Conservation (phyloP, 2,888 invertebrate genomes). For the Microdon myrmicae region DNA sequence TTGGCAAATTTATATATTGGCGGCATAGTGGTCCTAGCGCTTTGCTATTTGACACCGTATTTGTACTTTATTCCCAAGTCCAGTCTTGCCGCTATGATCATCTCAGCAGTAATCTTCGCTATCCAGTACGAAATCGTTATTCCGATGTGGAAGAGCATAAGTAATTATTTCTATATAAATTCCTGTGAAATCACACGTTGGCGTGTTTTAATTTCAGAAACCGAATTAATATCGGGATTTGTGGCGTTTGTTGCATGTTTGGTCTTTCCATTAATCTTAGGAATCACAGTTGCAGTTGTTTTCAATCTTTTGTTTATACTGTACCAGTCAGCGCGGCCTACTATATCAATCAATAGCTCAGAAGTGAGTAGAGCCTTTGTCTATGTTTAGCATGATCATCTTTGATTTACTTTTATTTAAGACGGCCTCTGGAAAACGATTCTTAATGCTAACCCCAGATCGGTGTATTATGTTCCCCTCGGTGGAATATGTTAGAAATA, state of each 20-base stretch:
- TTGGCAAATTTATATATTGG: slow-evolving; percentile 85
- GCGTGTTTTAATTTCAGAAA: slow-evolving; percentile 70
- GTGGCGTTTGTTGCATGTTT: slow-evolving; percentile 89
- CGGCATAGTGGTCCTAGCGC: slow-evolving; percentile 80
- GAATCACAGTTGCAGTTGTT: slow-evolving; percentile 84
- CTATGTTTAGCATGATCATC: no score
- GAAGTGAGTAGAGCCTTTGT: slow-evolving; percentile 71
- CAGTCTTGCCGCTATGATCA: slow-evolving; percentile 86
- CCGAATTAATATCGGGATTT: slow-evolving; percentile 85
- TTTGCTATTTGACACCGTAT: slow-evolving; percentile 85
- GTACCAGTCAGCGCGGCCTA: slow-evolving; percentile 87
- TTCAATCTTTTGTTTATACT: slow-evolving; percentile 86
- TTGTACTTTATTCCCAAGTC: slow-evolving; percentile 88
- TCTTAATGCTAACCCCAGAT: slow-evolving; percentile 86
- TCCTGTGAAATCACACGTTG: not conserved
- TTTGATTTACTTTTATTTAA: slow-evolving; percentile 53
- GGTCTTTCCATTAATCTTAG: slow-evolving; percentile 84
- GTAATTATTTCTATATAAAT: slow-evolving; percentile 69
- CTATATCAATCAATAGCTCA: slow-evolving; percentile 82
- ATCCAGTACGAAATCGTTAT: slow-evolving; percentile 84
- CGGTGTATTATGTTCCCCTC: slow-evolving; percentile 92
- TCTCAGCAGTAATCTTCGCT: slow-evolving; percentile 91
- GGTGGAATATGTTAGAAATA: slow-evolving; percentile 85
- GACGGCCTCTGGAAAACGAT: slow-evolving; percentile 76
- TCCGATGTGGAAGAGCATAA: slow-evolving; percentile 89